Base-by-base conservation (phyloP, 2,113 vertebrate genomes). In the Silurus asotus region DNA sequence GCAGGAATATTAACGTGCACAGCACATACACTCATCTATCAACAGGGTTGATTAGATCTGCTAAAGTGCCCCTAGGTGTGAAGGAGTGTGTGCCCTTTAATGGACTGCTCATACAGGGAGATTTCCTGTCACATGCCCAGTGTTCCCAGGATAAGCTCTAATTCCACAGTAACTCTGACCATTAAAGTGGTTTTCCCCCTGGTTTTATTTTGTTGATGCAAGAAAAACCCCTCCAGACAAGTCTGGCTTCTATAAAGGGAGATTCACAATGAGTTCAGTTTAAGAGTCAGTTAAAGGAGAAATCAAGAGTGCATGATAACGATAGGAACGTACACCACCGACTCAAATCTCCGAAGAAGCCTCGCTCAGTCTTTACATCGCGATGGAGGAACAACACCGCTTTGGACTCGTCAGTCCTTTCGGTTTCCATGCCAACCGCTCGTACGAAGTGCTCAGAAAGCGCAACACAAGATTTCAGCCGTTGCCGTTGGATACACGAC, bases 401-500 rank as follows among this genome's bases (percentile, higher is more conserved):
- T 58, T 62, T 53, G 83, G 23, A 59, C 23, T 64, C 5, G 25
- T 49, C 81, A 70, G 51, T 69, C 56, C 37, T 75, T 15, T 45
- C 37, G 37, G 83, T 77, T 62, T 76, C 83, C 72, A 77, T 76
- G n/a, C 23, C 83, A 64, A 84, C 83, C 83, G 64, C 20, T 28
- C n/a, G 64, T 61, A 70, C 25, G 17, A 75, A 75, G 23, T 48
- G 19, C 64, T 13, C 3, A 2, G 8, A 51, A 48, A 64, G n/a
- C 0, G 10, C 6, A 6, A 53, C n/a, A 10, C 8, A 75, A 15
- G 48, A 15, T 20, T 53, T 64, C 37, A 64, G 23, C 20, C 4
- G 59, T 77, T 77, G n/a, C 70, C 45, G 19, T 14, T 64, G 83
- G 58, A 77, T 64, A 77, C 48, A 25, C n/a, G 53, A 53, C 17